These are phyloP conservation scores for Myoxocephalus aenaeus DNA, from an alignment of 2,797 vertebrate species.

Conservation along the genomic window DNA sequence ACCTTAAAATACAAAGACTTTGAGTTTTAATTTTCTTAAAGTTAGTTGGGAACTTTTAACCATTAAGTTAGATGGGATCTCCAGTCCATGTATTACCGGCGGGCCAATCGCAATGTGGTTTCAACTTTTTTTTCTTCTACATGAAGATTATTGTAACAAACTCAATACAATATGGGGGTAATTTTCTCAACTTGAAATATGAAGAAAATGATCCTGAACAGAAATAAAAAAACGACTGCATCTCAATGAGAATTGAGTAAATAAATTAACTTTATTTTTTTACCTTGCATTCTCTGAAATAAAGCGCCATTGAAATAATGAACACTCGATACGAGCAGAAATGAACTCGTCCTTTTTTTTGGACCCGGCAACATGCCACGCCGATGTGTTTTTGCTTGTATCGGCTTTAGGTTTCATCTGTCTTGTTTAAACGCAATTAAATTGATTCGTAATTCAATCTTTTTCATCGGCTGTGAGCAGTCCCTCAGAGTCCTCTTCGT, in stretches of 20 bases:
- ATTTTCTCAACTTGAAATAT: background rate
- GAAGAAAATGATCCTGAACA: background rate
- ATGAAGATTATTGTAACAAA: background rate
- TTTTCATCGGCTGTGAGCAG: background rate
- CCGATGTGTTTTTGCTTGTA: background rate
- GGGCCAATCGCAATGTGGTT: background rate
- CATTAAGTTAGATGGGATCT: constrained; percentile 22
- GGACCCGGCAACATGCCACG: background rate
- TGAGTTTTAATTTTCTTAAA: constrained; percentile 29
- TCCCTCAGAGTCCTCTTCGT: background rate
- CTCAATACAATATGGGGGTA: background rate
- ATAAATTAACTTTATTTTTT: background rate
- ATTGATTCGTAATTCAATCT: background rate
- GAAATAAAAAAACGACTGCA: background rate
- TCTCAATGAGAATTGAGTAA: background rate
- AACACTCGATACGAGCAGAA: background rate
- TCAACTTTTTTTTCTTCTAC: background rate
- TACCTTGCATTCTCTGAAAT: background rate
- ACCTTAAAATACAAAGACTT: constrained; percentile 38
- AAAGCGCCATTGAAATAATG: background rate
- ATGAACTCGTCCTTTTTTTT: background rate
- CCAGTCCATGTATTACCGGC: background rate
- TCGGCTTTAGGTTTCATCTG: background rate
- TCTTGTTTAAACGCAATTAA: background rate
- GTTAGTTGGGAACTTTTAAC: constrained; percentile 49